Conservation (phyloP, 2,888 invertebrate species). For the Encarsia formosa region DNA sequence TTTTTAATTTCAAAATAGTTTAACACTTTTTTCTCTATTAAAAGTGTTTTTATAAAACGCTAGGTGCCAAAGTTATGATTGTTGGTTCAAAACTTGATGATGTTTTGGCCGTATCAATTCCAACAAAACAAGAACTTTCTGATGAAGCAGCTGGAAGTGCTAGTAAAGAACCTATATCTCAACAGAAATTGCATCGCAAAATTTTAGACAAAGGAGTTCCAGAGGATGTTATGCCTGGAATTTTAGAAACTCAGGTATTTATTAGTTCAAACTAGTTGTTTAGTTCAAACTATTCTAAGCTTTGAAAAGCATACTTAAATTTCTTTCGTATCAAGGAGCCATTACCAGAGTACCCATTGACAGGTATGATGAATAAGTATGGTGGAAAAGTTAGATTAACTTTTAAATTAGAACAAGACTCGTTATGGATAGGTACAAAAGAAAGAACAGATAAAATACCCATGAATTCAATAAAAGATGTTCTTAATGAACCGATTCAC, state of each 20-base stretch:
- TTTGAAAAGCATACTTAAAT: neutral
- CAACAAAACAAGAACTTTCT: constrained; percentile 64
- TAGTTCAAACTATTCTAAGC: too few relatives aligned
- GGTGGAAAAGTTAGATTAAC: constrained; percentile 87
- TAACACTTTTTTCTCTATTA: neutral
- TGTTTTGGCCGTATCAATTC: constrained; percentile 75
- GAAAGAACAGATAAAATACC: constrained; percentile 88
- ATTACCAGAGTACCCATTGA: constrained; percentile 74
- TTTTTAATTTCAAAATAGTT: neutral
- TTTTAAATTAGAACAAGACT: constrained; percentile 86
- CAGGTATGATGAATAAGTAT: constrained; percentile 86
- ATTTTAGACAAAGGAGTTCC: constrained; percentile 86
- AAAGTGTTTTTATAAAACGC: neutral
- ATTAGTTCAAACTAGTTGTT: too few relatives aligned
- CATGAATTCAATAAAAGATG: constrained; percentile 83
- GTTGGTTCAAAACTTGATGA: constrained; percentile 87
- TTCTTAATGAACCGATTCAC: constrained; percentile 76
- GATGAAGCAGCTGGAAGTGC: constrained; percentile 57
- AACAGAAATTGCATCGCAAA: constrained; percentile 79
- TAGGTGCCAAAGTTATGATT: constrained; percentile 80
- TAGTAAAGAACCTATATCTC: constrained; percentile 64
- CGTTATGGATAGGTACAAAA: constrained; percentile 89
- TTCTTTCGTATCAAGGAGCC: constrained; percentile 59
- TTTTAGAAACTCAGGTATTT: constrained; percentile 70
- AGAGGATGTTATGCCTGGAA: constrained; percentile 83